Percentiles rank a stretch among this genome's conserved stretches.
phyloP scores from a whole-genome alignment of 2,797 vertebrate genomes.

The Aeoliscus strigatus region DNA sequence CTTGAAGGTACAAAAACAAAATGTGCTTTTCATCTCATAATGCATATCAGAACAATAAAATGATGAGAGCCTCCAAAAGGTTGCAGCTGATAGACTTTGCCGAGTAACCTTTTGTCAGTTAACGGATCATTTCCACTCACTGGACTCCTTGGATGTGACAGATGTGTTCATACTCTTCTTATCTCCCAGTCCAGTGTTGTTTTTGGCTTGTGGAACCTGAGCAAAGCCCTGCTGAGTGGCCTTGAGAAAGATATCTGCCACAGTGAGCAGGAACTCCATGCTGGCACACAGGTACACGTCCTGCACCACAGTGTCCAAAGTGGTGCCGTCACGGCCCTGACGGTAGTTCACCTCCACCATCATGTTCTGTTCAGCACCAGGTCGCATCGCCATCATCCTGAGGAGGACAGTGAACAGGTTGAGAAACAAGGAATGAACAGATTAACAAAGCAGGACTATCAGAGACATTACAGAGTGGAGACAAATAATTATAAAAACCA shows the following conservation, averaged over 20 bases:
- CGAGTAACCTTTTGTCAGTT: neutral
- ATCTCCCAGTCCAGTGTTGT: conserved; percentile 36
- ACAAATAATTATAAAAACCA: neutral
- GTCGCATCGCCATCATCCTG: conserved; percentile 93
- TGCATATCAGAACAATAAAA: too few relatives aligned
- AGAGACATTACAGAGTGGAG: too few relatives aligned
- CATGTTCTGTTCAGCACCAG: conserved; percentile 83
- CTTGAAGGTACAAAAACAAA: too few relatives aligned
- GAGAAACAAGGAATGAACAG: too few relatives aligned
- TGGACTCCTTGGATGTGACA: conserved; percentile 76
- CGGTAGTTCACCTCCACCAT: conserved; percentile 91
- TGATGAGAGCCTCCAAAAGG: too few relatives aligned
- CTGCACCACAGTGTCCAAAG: conserved; percentile 82
- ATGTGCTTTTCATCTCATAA: too few relatives aligned
- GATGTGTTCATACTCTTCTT: conserved; percentile 64
- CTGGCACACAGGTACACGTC: conserved; percentile 94
- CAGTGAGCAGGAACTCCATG: conserved; percentile 93
- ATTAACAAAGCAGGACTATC: too few relatives aligned
- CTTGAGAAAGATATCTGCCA: conserved; percentile 88
- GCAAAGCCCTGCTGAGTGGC: conserved; percentile 82
- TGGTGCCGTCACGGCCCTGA: conserved; percentile 79
- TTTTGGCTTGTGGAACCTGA: conserved; percentile 59
- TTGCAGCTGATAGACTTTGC: too few relatives aligned
- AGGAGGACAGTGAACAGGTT: neutral
- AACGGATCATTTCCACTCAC: conserved; percentile 51